Conservation (phyloP, 2,797 vertebrate genomes). For the Linurgus olivaceus region DNA sequence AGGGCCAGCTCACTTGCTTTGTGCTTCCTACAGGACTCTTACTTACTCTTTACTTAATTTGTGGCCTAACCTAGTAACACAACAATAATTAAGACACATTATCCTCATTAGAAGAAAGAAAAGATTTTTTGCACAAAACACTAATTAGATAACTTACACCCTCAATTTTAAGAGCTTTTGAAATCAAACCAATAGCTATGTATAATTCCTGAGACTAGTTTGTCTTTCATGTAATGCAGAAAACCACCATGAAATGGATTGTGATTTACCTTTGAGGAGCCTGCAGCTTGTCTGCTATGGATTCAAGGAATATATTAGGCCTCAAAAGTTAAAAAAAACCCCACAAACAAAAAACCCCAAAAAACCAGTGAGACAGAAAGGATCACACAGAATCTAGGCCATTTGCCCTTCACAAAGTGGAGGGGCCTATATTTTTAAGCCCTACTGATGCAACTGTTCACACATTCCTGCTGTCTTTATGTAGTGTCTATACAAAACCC, state of each 20-base stretch:
- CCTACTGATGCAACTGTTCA: not conserved
- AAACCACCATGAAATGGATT: not conserved
- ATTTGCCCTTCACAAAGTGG: not conserved
- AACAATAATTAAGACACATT: not conserved
- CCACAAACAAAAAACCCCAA: no score
- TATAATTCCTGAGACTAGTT: not conserved
- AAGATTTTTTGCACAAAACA: not conserved
- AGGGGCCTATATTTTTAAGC: not conserved
- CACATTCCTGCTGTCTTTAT: not conserved
- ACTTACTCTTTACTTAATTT: not conserved
- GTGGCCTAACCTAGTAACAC: not conserved
- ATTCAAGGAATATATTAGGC: not conserved
- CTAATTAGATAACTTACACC: not conserved
- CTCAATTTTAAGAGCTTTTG: not conserved
- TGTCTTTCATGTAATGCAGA: not conserved
- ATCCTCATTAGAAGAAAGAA: not conserved
- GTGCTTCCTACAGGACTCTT: not conserved
- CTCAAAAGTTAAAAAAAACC: not conserved
- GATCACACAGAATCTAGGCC: not conserved
- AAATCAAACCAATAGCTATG: slow-evolving; percentile 9
- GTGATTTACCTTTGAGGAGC: not conserved
- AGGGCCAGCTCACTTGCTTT: not conserved
- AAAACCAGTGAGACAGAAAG: not conserved
- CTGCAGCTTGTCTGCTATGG: not conserved
- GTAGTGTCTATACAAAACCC: not conserved